Conservation (phyloP, 2,888 invertebrate genomes). For the Epistrophe eligans region DNA sequence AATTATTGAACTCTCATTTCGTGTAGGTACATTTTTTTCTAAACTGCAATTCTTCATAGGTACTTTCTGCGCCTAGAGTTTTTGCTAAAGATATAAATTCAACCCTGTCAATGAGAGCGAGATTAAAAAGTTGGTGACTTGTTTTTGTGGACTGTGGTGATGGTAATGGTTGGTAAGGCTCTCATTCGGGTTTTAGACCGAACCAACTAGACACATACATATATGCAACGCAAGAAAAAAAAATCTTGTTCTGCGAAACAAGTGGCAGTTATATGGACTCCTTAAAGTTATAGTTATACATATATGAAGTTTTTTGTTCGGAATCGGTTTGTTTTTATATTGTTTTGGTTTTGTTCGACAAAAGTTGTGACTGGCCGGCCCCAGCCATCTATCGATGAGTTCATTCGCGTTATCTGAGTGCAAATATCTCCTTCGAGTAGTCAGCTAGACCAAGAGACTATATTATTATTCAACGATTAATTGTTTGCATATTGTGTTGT, state of each 20-base stretch:
- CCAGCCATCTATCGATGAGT: slow-evolving; percentile 47
- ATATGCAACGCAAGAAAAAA: neutral
- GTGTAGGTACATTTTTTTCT: no score
- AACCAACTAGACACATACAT: slow-evolving; percentile 5
- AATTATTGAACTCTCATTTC: no score
- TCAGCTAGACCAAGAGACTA: neutral
- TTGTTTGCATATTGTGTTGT: slow-evolving; percentile 30
- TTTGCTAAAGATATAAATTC: neutral
- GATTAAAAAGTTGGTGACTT: slow-evolving; percentile 14
- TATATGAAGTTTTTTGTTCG: slow-evolving; percentile 8
- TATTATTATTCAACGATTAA: slow-evolving; percentile 19
- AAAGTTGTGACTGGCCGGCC: slow-evolving; percentile 4
- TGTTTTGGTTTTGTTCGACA: slow-evolving; percentile 27
- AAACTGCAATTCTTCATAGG: no score
- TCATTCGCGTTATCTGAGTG: slow-evolving; percentile 43
- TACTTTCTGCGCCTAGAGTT: neutral
- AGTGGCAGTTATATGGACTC: slow-evolving; percentile 45
- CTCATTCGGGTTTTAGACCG: slow-evolving; percentile 29
- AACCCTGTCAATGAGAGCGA: neutral
- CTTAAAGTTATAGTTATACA: slow-evolving; percentile 7
- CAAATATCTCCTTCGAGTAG: slow-evolving; percentile 10
- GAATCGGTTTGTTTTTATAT: neutral
- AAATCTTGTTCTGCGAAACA: slow-evolving; percentile 35
- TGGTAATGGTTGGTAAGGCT: slow-evolving; percentile 38
- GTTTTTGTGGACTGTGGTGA: slow-evolving; percentile 15